A percentile compares a stretch with the other conserved stretches of the same genome.
These are phyloP conservation scores for Formica selysi DNA, from an alignment of 1,140 invertebrate genomes.

Conservation along the genomic window DNA sequence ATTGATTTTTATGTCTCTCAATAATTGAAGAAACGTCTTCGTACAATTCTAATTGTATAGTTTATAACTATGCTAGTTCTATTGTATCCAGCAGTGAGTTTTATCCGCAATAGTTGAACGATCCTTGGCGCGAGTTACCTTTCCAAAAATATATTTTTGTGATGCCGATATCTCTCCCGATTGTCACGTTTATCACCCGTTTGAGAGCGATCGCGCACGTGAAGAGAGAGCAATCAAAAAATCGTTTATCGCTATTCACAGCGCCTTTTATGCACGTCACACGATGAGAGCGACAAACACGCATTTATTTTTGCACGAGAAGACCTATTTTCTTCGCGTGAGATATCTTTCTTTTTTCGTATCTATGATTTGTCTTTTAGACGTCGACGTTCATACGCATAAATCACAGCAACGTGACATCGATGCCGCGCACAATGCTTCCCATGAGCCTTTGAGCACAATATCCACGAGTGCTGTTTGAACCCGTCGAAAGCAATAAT, in stretches of 20 bases:
- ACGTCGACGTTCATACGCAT: slow-evolving; percentile 20
- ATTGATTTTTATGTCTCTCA: no score
- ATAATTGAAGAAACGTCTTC: background rate
- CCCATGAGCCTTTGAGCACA: slow-evolving; percentile 32
- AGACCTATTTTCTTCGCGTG: background rate
- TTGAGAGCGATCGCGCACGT: slow-evolving; percentile 35
- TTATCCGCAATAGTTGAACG: slow-evolving; percentile 2
- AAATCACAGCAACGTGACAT: slow-evolving; percentile 37
- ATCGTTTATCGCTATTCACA: slow-evolving; percentile 22
- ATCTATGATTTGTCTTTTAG: slow-evolving; percentile 42
- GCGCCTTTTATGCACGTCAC: slow-evolving; percentile 20
- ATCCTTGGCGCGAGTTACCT: slow-evolving; percentile 2
- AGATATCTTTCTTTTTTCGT: background rate
- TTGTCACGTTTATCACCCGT: background rate
- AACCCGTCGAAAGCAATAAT: slow-evolving; percentile 65
- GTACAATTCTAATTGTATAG: background rate
- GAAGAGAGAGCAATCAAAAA: slow-evolving; percentile 39
- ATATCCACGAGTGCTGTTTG: slow-evolving; percentile 35
- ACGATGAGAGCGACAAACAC: slow-evolving; percentile 15
- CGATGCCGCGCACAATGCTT: slow-evolving; percentile 14
- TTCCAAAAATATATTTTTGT: slow-evolving; percentile 31
- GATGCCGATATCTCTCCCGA: slow-evolving; percentile 18
- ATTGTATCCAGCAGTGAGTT: background rate
- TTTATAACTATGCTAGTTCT: slow-evolving; percentile 14
- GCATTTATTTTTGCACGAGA: background rate